phyloP scores from a whole-genome alignment of 2,888 invertebrate species.

The Harpalus rubripes region DNA sequence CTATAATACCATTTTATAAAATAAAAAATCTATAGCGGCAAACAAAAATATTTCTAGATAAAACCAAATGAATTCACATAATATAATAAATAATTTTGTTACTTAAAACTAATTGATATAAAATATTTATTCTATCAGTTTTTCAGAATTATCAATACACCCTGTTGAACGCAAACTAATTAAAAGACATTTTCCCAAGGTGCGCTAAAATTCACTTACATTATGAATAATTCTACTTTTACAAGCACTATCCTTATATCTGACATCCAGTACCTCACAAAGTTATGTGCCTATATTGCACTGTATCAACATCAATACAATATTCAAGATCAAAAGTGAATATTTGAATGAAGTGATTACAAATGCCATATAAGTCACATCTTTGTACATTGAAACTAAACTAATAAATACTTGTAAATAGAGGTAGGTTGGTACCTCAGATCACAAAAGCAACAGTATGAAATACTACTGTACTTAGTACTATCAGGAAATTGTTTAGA shows the following conservation, averaged over 20 bases:
- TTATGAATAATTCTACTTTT: constrained; percentile 40
- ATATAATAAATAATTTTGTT: constrained; percentile 56
- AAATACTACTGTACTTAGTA: constrained; percentile 29
- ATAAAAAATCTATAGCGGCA: constrained; percentile 54
- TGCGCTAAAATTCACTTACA: constrained; percentile 38
- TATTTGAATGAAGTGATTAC: constrained; percentile 5
- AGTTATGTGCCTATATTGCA: constrained; percentile 33
- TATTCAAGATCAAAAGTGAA: constrained; percentile 6
- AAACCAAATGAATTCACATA: constrained; percentile 55
- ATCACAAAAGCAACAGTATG: constrained; percentile 59
- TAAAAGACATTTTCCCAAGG: constrained; percentile 47
- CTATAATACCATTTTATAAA: constrained; percentile 60
- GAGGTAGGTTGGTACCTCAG: constrained; percentile 61
- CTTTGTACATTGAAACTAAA: constrained; percentile 59
- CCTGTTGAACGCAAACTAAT: constrained; percentile 58
- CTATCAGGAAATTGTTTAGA: constrained; percentile 45
- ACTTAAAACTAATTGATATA: constrained; percentile 45
- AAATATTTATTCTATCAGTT: constrained; percentile 51
- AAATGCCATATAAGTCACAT: constrained; percentile 48
- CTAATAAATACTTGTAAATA: constrained; percentile 66
- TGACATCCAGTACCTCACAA: constrained; percentile 59
- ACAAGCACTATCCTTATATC: constrained; percentile 54
- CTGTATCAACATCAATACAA: background rate
- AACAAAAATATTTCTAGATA: constrained; percentile 52
- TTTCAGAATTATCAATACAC: constrained; percentile 48